Evolutionary conservation across 2,888 invertebrate species (phyloP), one percentile per base, ranked within the genome.

Genomic region (Allygus modestus): DNA sequence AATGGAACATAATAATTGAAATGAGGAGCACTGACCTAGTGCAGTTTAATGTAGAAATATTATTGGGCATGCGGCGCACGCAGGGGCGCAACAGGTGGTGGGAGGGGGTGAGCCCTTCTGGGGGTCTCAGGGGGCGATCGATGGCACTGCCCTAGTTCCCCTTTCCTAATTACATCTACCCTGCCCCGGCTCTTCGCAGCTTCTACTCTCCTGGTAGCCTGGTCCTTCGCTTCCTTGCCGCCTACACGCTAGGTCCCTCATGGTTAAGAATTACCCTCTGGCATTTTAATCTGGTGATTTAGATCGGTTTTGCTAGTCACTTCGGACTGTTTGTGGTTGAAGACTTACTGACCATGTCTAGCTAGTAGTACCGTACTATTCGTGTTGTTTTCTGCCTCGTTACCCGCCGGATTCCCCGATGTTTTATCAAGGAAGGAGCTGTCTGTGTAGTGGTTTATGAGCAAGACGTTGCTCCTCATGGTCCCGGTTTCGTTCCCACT

Each of bases 1-100:
- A 79, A 79, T 79, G 79, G 79, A 54, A 79, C 79, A 79, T 79
- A 79, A 79, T 79, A 79, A 79, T 79, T 79, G 71, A 71, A 84
- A 73, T 58, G 33, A 43, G 65, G 84, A 61, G 71, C 61, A 69
- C 65, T 71, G 65, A 83, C 54, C 54, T 83, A 73, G 69, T 83
- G 71, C 46, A 83, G 71, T 83, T 83, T 83, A 83, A 54, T 83
- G 73, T 71, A 73, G 79, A 79, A 65, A 77, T 79, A 79, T 79
- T 79, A 82, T 69, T 41, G 71, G 51, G 82, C 69, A 83, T 58
- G 82, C 43, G 75, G 81, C 37, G 84, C 51, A 81, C 69, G 73
- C 69, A 58, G 77, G 77, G 41, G 65, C 1, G 9, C 46, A 11
- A 43, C 26, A 9, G 71, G 17, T 20, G 83, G 20, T 43, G 41